phyloP scores from a whole-genome alignment of 23 tunicate genomes.

The Trididemnum nubilum region DNA sequence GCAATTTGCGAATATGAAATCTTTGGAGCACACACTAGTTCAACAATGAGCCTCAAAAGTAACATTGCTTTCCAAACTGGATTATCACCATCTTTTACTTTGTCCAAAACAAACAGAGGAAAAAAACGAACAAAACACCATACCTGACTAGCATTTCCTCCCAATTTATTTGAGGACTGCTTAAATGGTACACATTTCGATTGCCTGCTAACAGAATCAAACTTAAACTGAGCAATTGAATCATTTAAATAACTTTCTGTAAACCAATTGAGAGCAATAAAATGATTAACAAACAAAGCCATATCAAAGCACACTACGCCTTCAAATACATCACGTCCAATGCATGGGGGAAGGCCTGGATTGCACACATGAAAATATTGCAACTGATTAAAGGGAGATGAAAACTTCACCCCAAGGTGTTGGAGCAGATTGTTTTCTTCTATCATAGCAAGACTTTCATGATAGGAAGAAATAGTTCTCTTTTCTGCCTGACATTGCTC shows the following conservation, averaged over 20 bases:
- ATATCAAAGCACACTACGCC: slow-evolving; percentile 43
- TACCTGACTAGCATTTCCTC: slow-evolving; percentile 47
- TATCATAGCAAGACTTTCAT: background rate
- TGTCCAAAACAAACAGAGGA: slow-evolving; percentile 30
- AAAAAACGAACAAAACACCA: slow-evolving; percentile 50
- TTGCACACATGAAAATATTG: slow-evolving; percentile 36
- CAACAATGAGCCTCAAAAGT: slow-evolving; percentile 6
- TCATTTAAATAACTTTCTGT: background rate
- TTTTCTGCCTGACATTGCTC: background rate
- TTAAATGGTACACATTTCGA: too few relatives aligned
- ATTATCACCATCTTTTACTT: background rate
- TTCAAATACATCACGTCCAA: slow-evolving; percentile 50
- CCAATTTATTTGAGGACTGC: background rate
- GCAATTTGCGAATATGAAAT: background rate
- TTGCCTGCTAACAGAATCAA: too few relatives aligned
- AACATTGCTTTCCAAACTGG: slow-evolving; percentile 21
- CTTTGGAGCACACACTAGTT: slow-evolving; percentile 15
- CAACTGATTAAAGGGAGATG: background rate
- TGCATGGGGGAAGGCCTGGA: slow-evolving; percentile 41
- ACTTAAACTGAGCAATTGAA: too few relatives aligned
- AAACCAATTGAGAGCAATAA: background rate
- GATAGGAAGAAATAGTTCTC: background rate
- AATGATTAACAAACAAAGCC: slow-evolving; percentile 21
- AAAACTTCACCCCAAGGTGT: background rate
- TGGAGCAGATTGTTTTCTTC: background rate